These are phyloP conservation scores for Reinhardtius hippoglossoides DNA, from an alignment of 2,113 vertebrate species.

Conservation along the genomic window DNA sequence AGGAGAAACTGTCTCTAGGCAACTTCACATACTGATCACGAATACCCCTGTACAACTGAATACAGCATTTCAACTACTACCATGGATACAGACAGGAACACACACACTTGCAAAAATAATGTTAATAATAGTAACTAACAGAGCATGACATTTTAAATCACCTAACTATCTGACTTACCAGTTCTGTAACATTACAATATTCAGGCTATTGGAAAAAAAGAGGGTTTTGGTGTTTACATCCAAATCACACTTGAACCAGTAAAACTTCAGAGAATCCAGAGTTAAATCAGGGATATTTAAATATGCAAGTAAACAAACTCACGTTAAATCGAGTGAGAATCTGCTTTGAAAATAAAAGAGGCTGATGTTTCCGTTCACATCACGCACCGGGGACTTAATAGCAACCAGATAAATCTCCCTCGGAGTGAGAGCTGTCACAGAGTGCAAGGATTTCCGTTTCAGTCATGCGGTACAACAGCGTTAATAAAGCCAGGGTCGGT, in stretches of 20 bases:
- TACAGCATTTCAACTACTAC: constrained; percentile 35
- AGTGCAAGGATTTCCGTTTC: constrained; percentile 52
- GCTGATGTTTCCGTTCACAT: constrained; percentile 44
- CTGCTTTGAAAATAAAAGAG: constrained; percentile 18
- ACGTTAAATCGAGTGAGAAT: constrained; percentile 34
- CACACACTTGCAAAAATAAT: constrained; percentile 23
- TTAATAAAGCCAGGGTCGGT: too few species aligned
- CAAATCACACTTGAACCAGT: constrained; percentile 16
- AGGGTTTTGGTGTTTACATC: constrained; percentile 22
- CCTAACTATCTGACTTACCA: constrained; percentile 15
- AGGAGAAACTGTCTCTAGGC: constrained; percentile 33
- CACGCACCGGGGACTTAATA: constrained; percentile 36
- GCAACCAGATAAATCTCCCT: constrained; percentile 38
- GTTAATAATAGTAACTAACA: constrained; percentile 1
- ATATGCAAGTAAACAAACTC: constrained; percentile 51
- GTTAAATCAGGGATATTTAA: constrained; percentile 12
- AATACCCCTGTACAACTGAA: constrained; percentile 38
- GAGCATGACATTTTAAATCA: constrained; percentile 11
- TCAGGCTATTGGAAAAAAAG: constrained; percentile 42
- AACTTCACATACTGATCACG: constrained; percentile 39
- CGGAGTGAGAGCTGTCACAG: constrained; percentile 42
- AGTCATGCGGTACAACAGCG: too few species aligned
- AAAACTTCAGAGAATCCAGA: constrained; percentile 6
- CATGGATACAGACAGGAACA: constrained; percentile 41
- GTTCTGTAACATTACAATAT: constrained; percentile 38